These are phyloP conservation scores for Panurus biarmicus DNA, from an alignment of 2,113 vertebrate genomes.

Conservation along the genomic window DNA sequence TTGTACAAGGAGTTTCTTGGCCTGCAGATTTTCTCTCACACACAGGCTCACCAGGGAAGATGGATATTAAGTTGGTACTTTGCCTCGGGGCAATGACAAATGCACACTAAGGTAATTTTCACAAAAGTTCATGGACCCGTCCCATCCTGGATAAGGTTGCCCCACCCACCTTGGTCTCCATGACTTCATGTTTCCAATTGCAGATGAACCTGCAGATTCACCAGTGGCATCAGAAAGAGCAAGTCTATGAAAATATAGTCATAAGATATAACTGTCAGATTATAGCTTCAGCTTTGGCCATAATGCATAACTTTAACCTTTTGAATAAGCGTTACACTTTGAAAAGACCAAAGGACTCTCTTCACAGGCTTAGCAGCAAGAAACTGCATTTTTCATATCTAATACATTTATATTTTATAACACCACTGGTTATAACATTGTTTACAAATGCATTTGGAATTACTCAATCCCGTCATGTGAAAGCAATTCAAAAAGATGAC, in stretches of 20 bases:
- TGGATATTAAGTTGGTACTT: neutral
- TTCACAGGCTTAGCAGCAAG: neutral
- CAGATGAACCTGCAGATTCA: neutral
- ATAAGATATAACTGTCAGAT: neutral
- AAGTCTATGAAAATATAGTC: neutral
- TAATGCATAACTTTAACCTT: neutral
- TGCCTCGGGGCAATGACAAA: neutral
- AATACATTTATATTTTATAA: neutral
- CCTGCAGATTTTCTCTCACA: neutral
- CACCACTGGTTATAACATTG: neutral
- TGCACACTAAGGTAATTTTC: neutral
- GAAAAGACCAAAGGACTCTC: neutral
- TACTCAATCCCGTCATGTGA: neutral
- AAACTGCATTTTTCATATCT: neutral
- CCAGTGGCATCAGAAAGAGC: neutral
- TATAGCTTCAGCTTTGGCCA: neutral
- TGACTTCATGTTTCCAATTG: neutral
- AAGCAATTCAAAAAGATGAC: neutral
- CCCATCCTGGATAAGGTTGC: neutral
- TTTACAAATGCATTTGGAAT: neutral
- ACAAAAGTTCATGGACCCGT: accelerated
- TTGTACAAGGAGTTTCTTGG: neutral
- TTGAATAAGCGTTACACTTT: neutral
- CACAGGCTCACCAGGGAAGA: neutral
- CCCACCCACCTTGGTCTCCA: neutral